Evolutionary conservation across 2,888 invertebrate genomes (phyloP), one percentile per base, ranked within the genome.

Genomic region (Esperia sulphurella): DNA sequence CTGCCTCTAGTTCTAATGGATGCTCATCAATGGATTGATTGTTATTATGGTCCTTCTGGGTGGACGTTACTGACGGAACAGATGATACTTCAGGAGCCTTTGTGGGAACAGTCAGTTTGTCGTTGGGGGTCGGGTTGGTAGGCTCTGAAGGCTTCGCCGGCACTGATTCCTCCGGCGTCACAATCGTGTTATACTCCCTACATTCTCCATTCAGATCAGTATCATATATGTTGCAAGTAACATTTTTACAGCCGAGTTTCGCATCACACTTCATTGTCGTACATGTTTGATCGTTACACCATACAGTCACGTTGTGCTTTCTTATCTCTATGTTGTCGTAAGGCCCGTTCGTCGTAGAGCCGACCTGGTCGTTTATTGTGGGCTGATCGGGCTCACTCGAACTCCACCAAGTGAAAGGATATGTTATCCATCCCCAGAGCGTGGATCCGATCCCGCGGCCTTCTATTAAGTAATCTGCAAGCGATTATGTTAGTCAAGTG

Each of bases 231-330:
- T 76, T 89, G 57, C 90, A 90, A 7, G 85, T 83, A 38, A 77
- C 63, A 48, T 86, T 87, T 8, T 58, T 71, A 59, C 90, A 90
- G 5, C 77, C 76, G 12, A 59, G 61, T 48, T 64, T 75, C 3
- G 21, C 21, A 50, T 82, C 75, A 55, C 90, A 89, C 55, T 75
- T 83, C 75, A 79, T 79, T 6, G 84, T 89, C 1, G 82, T 90
- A 54, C 90, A 90, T 3, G 79, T 89, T 64, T 90, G 90, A 38
- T 89, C 88, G 62, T 86, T 82, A 59, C 90, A 90, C 81, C 77
- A 83, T 9, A 89, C 76, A 1, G 84, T 83, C 1, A 88, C 76
- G 55, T 84, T 87, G 35, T 71, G 77, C 44, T 67, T 79, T 5
- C 68, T 73, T 29, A 86, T 68, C 51, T 79, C 76, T 50, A 79